These are phyloP conservation scores for Acholoe squamosa DNA, from an alignment of 2,888 invertebrate species.

Conservation along the genomic window DNA sequence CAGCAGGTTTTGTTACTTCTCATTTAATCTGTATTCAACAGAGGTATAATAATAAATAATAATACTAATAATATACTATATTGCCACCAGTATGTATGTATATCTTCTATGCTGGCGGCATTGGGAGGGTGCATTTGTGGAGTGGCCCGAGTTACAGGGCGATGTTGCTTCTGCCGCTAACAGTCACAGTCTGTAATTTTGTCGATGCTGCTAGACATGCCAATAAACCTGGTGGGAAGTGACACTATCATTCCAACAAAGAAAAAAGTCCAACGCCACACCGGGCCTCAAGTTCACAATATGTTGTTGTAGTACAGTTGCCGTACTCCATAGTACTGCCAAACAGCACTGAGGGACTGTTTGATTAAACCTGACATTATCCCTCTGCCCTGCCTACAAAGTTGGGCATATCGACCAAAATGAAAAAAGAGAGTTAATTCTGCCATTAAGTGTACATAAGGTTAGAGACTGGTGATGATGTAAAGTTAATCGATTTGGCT, in stretches of 20 bases:
- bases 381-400: neutral
- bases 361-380: neutral
- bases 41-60: slow-evolving; percentile 50
- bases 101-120: slow-evolving; percentile 31
- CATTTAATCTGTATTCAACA: slow-evolving; percentile 46
- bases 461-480: slow-evolving; percentile 16
- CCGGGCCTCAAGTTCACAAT: slow-evolving; percentile 45
- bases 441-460: slow-evolving; percentile 50
- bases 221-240: neutral
- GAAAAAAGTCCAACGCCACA: slow-evolving; percentile 18
- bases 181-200: neutral
- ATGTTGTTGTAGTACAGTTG: neutral
- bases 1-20: slow-evolving; percentile 56
- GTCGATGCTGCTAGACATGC: neutral
- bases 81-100: slow-evolving; percentile 48
- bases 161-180: neutral
- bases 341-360: neutral
- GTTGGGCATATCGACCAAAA: neutral
- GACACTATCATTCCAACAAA: slow-evolving; percentile 41
- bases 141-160: neutral
- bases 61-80: neutral
- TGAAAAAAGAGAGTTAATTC: neutral
- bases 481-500: slow-evolving; percentile 50
- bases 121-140: neutral
- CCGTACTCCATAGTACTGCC: neutral